A percentile compares a stretch with the other conserved stretches of the same genome.
Conservation (phyloP, 1,140 invertebrate species). For the Diuraphis noxia region DNA sequence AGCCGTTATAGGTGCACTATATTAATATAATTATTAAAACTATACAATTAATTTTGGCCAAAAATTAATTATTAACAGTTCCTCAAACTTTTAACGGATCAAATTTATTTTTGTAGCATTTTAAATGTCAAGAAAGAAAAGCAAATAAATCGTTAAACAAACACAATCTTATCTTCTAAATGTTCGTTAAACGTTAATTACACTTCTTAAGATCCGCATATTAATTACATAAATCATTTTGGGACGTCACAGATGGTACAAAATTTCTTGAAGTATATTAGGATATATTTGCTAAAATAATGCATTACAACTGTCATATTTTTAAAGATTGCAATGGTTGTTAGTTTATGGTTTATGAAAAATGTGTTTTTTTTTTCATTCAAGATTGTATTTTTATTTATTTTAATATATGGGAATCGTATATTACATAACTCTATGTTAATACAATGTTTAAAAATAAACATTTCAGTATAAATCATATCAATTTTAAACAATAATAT, state of each 20-base stretch:
- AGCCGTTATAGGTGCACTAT: no score
- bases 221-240: constrained; percentile 26
- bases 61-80: constrained; percentile 18
- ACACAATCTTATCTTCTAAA: background rate
- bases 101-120: background rate
- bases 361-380: no score
- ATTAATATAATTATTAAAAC: background rate
- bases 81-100: background rate
- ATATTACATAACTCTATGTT: background rate
- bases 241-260: background rate
- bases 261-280: background rate
- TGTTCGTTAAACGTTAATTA: constrained; percentile 24
- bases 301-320: background rate
- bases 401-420: background rate
- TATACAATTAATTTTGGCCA: background rate
- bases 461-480: background rate
- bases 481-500: background rate
- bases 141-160: background rate
- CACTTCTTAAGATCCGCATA: background rate
- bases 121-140: background rate
- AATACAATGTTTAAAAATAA: background rate
- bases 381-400: no score
- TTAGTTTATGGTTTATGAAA: background rate
- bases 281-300: background rate
- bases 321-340: background rate